These are phyloP conservation scores for Hesperophylax magnus DNA, from an alignment of 1,140 invertebrate species.

Conservation along the genomic window DNA sequence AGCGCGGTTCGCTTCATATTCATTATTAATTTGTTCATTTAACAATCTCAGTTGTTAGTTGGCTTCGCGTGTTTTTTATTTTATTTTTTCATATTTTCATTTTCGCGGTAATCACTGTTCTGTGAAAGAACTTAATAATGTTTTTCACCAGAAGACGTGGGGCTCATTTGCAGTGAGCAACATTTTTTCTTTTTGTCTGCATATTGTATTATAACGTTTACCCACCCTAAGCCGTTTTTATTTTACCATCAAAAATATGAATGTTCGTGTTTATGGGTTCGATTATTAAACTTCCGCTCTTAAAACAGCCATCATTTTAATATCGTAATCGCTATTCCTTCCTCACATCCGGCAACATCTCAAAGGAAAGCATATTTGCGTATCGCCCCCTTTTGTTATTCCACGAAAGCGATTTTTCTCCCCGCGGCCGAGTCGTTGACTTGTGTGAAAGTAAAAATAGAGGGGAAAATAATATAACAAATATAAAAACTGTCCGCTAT, in stretches of 20 bases:
- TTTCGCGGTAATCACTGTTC: not conserved
- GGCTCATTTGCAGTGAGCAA: not conserved
- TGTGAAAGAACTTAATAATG: no score
- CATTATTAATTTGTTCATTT: conserved; percentile 54
- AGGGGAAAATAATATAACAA: conserved; percentile 10
- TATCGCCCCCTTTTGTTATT: conserved; percentile 26
- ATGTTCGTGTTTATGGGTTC: no score
- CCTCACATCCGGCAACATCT: not conserved
- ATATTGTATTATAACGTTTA: no score
- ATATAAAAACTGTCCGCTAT: conserved; percentile 29
- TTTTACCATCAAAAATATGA: no score
- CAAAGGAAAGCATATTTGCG: conserved; percentile 17
- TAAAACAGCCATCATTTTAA: conserved; percentile 18
- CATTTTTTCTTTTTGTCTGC: no score
- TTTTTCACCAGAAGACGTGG: no score
- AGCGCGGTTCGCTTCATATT: conserved; percentile 45
- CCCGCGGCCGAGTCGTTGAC: conserved; percentile 33
- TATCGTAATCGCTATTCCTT: conserved; percentile 26
- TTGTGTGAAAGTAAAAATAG: conserved; percentile 29
- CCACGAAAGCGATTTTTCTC: conserved; percentile 4
- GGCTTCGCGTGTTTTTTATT: not conserved
- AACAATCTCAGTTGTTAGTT: conserved; percentile 28
- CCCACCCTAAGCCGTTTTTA: no score
- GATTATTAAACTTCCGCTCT: not conserved
- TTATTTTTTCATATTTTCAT: conserved; percentile 20